Base-by-base conservation (phyloP, 2,113 vertebrate species). In the Python bivittatus region DNA sequence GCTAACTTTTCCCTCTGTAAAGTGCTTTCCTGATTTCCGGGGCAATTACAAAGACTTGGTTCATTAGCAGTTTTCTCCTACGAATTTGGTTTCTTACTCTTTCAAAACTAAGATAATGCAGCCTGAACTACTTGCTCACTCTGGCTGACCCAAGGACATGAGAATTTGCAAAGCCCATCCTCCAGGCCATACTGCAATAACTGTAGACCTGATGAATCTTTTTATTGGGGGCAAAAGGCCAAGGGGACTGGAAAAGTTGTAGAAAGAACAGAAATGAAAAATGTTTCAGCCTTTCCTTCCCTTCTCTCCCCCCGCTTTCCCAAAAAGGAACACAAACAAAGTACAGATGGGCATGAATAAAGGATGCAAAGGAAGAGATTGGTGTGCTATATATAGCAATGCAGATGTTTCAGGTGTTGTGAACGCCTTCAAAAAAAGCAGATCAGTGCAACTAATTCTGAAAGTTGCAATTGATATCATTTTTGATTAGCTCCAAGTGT, bases 401-500 rank as follows among this genome's bases (percentile, higher is more conserved):
- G 94, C 97, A 97, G 96, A 97, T 96, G 96, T 54, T 88, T 96
- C 97, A 97, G 96, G 97, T 95, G 96, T 89, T 64, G 13, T 68
- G 53, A 93, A 90, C 95, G 94, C 93, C 22, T 25, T 25, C 52
- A 79, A 13, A 9, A 58, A 87, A 56, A 33, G 25, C 93, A 94
- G 1, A 44, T 29, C 11, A 33, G 89, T 93, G 86, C 95, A 96
- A 97, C 96, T 97, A 96, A 97, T 97, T 94, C 89, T 92, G 91
- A 84, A 89, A 95, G 86, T 84, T 94, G 96, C 97, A 97, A 97
- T 68, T 91, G 97, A 97, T 33, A 92, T 95, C 60, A 6, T 91
- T 95, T 94, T 95, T 97, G 95, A 97, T 96, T 95, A 96, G 96
- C 96, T 96, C 96, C 95, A 95, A 97, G 96, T 95, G 94, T 97